Evolutionary conservation across 2,888 invertebrate genomes (phyloP).

Genomic region (Stramonita haemastoma): DNA sequence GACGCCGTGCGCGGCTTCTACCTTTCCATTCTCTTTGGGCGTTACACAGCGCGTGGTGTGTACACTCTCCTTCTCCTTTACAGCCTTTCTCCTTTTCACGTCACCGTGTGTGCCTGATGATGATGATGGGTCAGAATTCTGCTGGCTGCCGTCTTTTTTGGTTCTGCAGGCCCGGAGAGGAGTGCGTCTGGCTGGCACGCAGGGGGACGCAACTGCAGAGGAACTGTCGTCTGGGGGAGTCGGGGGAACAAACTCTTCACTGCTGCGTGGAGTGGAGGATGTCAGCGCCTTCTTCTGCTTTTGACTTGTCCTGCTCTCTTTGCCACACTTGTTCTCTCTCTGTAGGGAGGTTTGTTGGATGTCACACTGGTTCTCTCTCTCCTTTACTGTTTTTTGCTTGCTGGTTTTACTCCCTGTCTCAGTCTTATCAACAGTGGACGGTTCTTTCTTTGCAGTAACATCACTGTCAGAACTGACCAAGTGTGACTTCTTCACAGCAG

Average conservation of each 20-base stretch:
- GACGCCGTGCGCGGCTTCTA: neutral
- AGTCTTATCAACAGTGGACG: neutral
- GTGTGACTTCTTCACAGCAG: neutral
- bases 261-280: conserved; percentile 47
- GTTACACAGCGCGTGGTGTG: neutral
- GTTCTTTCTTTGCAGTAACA: neutral
- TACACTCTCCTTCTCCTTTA: conserved; percentile 37
- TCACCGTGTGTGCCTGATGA: neutral
- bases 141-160: neutral
- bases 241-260: conserved; percentile 72
- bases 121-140: neutral
- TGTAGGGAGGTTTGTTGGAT: neutral
- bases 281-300: neutral
- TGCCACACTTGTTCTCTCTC: neutral
- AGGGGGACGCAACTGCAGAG: conserved; percentile 9
- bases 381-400: too few species aligned
- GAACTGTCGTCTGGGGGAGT: conserved; percentile 69
- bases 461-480: neutral
- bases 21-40: neutral
- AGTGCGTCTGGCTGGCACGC: neutral
- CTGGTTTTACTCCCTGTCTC: neutral
- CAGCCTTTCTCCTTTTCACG: neutral
- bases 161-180: conserved; percentile 24
- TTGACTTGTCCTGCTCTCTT: neutral
- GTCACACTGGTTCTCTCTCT: neutral